Evolutionary conservation across 1,140 invertebrate genomes (phyloP).

Genomic region (Pseudomyrmex cubaensis): DNA sequence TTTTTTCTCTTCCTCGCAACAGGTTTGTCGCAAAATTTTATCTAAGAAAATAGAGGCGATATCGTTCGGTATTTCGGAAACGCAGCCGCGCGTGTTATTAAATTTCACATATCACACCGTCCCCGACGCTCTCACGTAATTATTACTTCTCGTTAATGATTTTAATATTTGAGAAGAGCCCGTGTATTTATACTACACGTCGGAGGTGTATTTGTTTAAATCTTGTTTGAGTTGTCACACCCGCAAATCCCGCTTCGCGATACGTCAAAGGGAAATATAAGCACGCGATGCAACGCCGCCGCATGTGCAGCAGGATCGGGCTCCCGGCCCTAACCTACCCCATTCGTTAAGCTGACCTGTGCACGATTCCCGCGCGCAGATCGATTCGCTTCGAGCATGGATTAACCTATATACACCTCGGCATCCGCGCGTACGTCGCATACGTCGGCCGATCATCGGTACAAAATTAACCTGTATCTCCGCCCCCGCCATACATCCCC

Average conservation of each 20-base stretch:
- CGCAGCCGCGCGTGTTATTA: no score
- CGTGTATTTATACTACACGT: no score
- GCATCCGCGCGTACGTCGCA: constrained; percentile 61
- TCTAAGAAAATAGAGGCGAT: background rate
- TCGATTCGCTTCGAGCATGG: constrained; percentile 73
- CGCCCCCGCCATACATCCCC: background rate
- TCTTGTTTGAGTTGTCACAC: no score
- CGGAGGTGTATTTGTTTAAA: no score
- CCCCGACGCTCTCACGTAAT: background rate
- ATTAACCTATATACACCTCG: constrained; percentile 73
- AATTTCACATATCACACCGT: background rate
- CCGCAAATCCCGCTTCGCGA: constrained; percentile 2
- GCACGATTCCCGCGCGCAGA: constrained; percentile 67
- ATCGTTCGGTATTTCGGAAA: background rate
- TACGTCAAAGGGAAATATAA: constrained; percentile 30
- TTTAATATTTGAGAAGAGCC: no score
- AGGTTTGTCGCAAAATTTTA: background rate
- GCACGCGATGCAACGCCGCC: constrained; percentile 42
- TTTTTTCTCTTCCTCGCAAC: background rate
- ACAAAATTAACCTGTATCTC: constrained; percentile 68
- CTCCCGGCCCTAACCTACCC: constrained; percentile 70
- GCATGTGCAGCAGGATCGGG: constrained; percentile 54
- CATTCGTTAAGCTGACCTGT: constrained; percentile 73
- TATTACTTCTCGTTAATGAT: no score
- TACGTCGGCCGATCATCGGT: constrained; percentile 64